These are phyloP conservation scores for Toxostoma redivivum DNA, from an alignment of 2,113 vertebrate genomes.

Conservation along the genomic window DNA sequence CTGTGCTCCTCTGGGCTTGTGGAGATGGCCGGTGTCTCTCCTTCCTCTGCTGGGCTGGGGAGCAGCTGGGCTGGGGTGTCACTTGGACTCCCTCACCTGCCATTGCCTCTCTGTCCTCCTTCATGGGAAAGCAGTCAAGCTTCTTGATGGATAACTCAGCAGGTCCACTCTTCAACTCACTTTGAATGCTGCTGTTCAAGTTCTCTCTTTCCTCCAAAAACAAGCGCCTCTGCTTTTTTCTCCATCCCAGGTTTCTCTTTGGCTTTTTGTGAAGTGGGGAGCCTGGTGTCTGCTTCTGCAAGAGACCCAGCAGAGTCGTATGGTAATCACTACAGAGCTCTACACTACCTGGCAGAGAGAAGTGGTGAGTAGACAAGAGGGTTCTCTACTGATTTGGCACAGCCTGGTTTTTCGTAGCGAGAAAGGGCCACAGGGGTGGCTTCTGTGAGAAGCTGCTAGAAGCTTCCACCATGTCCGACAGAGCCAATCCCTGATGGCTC, in stretches of 20 bases:
- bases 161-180: neutral
- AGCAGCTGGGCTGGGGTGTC: neutral
- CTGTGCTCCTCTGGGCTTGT: neutral
- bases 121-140: neutral
- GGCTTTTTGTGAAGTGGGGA: fast-evolving
- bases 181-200: neutral
- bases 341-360: neutral
- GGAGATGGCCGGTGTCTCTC: neutral
- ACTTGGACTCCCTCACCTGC: neutral
- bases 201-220: neutral
- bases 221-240: fast-evolving
- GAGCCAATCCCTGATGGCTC: no score
- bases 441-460: neutral
- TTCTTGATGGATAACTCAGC: neutral
- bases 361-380: neutral
- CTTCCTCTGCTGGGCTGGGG: neutral
- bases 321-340: neutral
- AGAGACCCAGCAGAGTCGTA: neutral
- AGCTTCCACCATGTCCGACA: neutral
- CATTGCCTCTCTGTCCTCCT: neutral
- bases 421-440: no score
- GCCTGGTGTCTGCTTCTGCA: neutral
- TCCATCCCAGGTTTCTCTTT: neutral
- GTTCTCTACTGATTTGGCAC: neutral
- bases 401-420: neutral